These are phyloP conservation scores for Eupithecia subumbrata DNA, from an alignment of 2,888 invertebrate genomes.

Conservation along the genomic window DNA sequence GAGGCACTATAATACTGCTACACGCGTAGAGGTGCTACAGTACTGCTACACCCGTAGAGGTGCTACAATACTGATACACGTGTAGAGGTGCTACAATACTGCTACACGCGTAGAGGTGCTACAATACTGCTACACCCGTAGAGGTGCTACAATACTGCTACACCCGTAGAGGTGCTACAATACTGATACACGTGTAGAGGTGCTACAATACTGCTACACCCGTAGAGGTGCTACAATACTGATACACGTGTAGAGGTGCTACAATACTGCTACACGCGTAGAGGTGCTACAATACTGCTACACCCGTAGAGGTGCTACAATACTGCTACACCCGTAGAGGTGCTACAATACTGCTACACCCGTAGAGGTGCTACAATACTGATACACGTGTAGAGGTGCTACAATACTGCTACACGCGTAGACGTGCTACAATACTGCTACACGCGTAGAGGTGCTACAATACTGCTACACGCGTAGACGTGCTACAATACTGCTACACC, in stretches of 20 bases:
- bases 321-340: neutral
- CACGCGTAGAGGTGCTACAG: neutral
- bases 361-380: neutral
- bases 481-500: neutral
- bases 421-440: neutral
- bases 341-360: neutral
- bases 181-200: neutral
- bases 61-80: neutral
- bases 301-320: neutral
- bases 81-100: neutral
- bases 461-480: neutral
- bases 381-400: neutral
- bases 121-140: neutral
- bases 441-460: neutral
- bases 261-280: neutral
- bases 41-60: neutral
- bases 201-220: neutral
- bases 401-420: neutral
- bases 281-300: neutral
- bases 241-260: neutral
- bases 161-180: neutral
- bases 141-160: neutral
- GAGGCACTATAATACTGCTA: neutral
- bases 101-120: neutral
- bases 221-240: neutral